Base-by-base conservation (phyloP, 2,888 invertebrate genomes). In the Perdita meconis region DNA sequence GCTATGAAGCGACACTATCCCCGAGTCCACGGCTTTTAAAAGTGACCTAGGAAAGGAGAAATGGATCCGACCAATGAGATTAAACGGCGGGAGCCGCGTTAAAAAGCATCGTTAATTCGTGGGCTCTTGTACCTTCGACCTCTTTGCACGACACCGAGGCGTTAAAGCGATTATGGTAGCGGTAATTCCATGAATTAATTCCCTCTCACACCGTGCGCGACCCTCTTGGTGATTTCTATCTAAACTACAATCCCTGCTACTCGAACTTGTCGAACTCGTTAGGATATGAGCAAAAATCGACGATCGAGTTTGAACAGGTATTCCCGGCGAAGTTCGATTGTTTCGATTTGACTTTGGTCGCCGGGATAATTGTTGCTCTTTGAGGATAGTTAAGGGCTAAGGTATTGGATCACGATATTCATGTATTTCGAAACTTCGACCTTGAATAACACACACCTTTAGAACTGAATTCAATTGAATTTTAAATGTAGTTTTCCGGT, bases 61-160 rank as follows among this genome's bases (percentile, higher is more conserved):
- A 85, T 69, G 66, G 70, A 59, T 66, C 40, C 63, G 70, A 68
- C 70, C 86, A 82, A 85, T 86, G 61, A 72, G 82, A 86, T 86
- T 85, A 85, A 82, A 80, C 70, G 73, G 16, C 63, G 65, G 47
- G 68, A 30, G 34, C 66, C 50, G 71, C 59, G 75, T 85, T 85
- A 85, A 85, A 83, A 83, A 87, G 85, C 87, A 70, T 80, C 82
- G 85, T 84, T 87, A 89, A 89, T 89, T 88, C 87, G 65, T 59
- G 83, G 66, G 65, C 83, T 78, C 80, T 75, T 77, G 77, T 83
- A 73, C 77, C 73, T 73, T 85, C 76, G 76, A 67, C 70, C 81
- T 80, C 82, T 83, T 82, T 76, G 69, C 71, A 72, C 73, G 66
- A 55, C 24, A 51, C 72, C 55, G 42, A 6, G 55, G 74, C 76